Evolutionary conservation across 1,140 invertebrate genomes (phyloP).

Genomic region (Drosophila yakuba): DNA sequence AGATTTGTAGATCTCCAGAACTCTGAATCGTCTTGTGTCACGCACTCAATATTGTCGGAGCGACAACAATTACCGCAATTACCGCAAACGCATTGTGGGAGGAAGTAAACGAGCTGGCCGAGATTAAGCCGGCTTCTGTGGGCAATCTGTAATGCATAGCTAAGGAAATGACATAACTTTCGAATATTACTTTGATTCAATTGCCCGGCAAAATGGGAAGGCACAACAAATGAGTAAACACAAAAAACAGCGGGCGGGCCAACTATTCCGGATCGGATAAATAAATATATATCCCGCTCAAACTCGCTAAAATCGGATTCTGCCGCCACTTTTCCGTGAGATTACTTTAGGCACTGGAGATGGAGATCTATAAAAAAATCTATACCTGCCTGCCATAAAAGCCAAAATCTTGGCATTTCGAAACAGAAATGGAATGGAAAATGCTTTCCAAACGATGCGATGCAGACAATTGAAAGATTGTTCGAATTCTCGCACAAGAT

Average conservation of each 20-base stretch:
- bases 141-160: conserved; percentile 10
- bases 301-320: conserved; percentile 41
- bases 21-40: conserved; percentile 39
- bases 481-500: conserved; percentile 29
- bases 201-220: conserved; percentile 1
- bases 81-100: conserved; percentile 58
- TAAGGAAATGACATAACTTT: conserved; percentile 67
- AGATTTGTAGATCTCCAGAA: conserved; percentile 40
- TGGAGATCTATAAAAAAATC: conserved; percentile 18
- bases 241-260: not conserved
- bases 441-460: conserved; percentile 37
- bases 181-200: conserved; percentile 34
- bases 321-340: conserved; percentile 1
- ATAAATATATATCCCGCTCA: conserved; percentile 44
- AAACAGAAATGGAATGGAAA: conserved; percentile 16
- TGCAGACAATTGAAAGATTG: conserved; percentile 60
- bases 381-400: conserved; percentile 20
- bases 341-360: conserved; percentile 3
- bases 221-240: conserved; percentile 16
- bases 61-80: conserved; percentile 69
- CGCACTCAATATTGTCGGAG: conserved; percentile 58
- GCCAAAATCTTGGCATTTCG: conserved; percentile 20
- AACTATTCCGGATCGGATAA: conserved; percentile 24
- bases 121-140: conserved; percentile 50
- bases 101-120: conserved; percentile 66